Base-by-base conservation (phyloP, 2,888 invertebrate species). In the Pandemis heparana region DNA sequence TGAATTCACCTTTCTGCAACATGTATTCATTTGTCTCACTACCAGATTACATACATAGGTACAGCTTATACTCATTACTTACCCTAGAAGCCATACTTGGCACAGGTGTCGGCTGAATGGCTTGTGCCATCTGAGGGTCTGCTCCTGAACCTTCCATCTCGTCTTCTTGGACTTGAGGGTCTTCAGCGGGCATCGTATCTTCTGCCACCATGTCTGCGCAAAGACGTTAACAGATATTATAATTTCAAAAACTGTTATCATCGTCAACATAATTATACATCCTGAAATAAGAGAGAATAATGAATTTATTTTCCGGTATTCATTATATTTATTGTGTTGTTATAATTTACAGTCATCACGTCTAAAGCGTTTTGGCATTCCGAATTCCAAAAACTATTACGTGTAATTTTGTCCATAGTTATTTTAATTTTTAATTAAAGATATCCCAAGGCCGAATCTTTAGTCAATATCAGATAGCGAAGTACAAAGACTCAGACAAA, bases 61-160 rank as follows among this genome's bases (percentile, higher is more conserved):
- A 14, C 14, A 14, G 43, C 10, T 10, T 2, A 4, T 6, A 48
- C 6, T 48, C 16, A 53, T 2, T 16, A 16, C 83, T 87, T 84
- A 93, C 93, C 84, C 85, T 87, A 0, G 89, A 77, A 60, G 88
- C 77, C 12, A 90, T 69, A 12, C 87, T 75, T 12, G 79, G 79
- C 32, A 61, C 63, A 9, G 78, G 78, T 9, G 74, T 77, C 0
- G 86, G 83, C 38, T 79, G 75, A 5, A 80, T 73, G 1, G 75
- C 70, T 6, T 79, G 69, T 0, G 77, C 80, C 6, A 89, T 81
- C 68, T 86, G 84, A 12, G 92, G 92, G 0, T 92, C 95, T 0
- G 89, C 92, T 0, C 96, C 96, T 0, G 96, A 96, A 0, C 96
- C 96, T 79, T 95, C 95, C 38, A 90, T 85, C 60, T 94, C 94